Conservation (phyloP, 2,113 vertebrate genomes). For the Charina bottae region DNA sequence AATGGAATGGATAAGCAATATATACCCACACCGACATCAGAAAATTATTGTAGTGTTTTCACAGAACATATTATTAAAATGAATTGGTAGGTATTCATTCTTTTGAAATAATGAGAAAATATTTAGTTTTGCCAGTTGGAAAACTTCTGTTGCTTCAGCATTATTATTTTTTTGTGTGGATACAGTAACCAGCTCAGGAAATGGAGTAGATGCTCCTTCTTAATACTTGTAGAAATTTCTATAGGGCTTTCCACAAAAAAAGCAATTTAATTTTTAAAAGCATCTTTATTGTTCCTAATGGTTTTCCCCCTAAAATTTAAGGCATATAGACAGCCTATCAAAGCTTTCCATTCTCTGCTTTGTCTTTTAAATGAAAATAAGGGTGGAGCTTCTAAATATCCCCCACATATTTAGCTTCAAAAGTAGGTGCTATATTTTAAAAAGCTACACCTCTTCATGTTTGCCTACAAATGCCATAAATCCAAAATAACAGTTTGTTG, state of each 20-base stretch:
- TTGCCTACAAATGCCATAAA: background rate
- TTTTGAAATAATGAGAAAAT: background rate
- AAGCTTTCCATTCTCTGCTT: background rate
- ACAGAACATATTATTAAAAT: background rate
- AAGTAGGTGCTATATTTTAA: background rate
- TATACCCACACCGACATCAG: no score
- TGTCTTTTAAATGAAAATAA: slow-evolving; percentile 12
- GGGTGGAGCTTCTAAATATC: background rate
- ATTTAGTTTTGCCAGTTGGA: background rate
- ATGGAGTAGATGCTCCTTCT: no score
- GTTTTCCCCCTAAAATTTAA: background rate
- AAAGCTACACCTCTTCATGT: background rate
- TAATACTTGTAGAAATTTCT: background rate
- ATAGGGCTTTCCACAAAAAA: background rate
- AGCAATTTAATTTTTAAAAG: background rate
- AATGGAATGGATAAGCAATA: background rate
- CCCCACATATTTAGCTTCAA: background rate
- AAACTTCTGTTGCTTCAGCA: background rate
- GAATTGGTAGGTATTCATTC: background rate
- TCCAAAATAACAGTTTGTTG: background rate
- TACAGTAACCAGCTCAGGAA: background rate
- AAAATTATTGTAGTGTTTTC: background rate
- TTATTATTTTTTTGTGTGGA: background rate
- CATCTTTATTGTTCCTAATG: background rate
- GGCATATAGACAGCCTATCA: background rate